Evolutionary conservation across 2,797 vertebrate species (phyloP), one percentile per base, ranked within the genome.

Genomic region (Percopsis omiscomaycus): DNA sequence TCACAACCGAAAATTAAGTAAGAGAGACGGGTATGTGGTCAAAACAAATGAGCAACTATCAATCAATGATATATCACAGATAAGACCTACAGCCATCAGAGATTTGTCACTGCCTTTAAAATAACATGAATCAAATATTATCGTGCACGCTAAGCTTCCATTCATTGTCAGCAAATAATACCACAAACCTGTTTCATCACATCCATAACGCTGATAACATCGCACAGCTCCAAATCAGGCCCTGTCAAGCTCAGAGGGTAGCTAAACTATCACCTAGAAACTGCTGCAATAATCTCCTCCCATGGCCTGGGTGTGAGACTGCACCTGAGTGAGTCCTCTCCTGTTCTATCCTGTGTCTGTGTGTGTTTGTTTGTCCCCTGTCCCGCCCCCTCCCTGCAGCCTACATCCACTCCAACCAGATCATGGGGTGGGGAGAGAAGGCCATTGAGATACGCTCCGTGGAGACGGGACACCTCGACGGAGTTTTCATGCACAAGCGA

Each of bases 401-500:
- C 84, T 99, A 99, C 93, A 99, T 99, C 94, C 96, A 98, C 94
- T 98, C 97, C 92, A 98, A 97, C 93, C 97, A 99, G 94, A 98
- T 99, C 90, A 98, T 99, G 96, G 97, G 97, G 88, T 99, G 97
- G 97, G 97, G 97, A 90, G 97, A 99, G 94, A 99, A 99, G 95
- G 97, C 97, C 89, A 99, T 99, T 85, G 97, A 99, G 91, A 99
- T 99, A 91, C 96, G 97, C 74, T 98, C 97, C 75, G 97, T 99
- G 94, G 97, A 98, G 89, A 99, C 96, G 80, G 97, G 97, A 91
- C 97, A 99, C 92, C 94, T 99, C 92, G 97, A 99, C 84, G 97
- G 97, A 87, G 97, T 99, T 91, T 99, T 99, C 95, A 98, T 99
- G 97, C 97, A 99, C 94, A 98, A 98, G 91, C 92, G 97, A 94